Conservation (phyloP, 2,888 invertebrate genomes). For the Seira musarum region DNA sequence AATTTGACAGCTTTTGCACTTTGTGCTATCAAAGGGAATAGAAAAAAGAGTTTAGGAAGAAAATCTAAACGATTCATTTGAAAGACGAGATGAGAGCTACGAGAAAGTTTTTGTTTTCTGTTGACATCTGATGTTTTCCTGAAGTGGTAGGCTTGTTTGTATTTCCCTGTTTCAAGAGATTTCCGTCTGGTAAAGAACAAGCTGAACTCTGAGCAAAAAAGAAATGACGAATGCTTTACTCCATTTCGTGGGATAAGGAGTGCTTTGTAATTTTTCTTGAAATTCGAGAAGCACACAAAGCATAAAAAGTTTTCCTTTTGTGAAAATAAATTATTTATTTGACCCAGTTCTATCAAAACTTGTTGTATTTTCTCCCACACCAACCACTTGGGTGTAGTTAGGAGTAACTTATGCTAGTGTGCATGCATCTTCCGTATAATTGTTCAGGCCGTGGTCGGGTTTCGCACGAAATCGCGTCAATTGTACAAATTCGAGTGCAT, state of each 20-base stretch:
- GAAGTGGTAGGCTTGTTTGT: not conserved
- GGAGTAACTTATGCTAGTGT: not conserved
- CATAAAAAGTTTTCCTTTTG: not conserved
- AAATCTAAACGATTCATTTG: no score
- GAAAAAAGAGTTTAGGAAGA: no score
- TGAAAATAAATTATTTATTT: no score
- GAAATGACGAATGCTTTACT: not conserved
- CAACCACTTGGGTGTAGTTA: no score
- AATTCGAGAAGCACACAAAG: not conserved
- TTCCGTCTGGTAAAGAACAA: not conserved
- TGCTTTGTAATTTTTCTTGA: not conserved
- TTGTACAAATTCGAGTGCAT: no score
- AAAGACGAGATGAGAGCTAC: no score
- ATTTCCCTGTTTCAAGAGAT: not conserved
- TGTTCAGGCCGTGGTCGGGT: not conserved
- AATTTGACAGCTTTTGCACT: not conserved
- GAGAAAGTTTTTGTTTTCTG: no score
- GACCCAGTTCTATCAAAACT: constrained; percentile 34
- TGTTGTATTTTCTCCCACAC: not conserved
- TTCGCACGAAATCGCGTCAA: not conserved
- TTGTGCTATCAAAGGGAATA: no score
- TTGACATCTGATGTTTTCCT: not conserved
- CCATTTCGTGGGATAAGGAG: not conserved
- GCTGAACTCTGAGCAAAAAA: not conserved
- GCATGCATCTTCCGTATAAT: not conserved